Conservation (phyloP, 1,140 invertebrate genomes). For the Apis laboriosa region DNA sequence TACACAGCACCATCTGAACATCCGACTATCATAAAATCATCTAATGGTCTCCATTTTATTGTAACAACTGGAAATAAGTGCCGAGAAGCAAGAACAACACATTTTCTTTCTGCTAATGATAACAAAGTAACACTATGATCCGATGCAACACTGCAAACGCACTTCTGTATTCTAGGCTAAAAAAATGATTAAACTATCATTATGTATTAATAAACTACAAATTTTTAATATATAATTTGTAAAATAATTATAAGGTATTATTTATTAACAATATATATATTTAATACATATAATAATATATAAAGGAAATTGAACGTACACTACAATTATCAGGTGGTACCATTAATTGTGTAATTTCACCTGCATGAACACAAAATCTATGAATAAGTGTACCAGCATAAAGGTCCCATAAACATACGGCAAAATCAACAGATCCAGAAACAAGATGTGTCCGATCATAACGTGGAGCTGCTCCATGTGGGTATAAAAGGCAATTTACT, state of each 20-base stretch:
- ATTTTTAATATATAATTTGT: constrained; percentile 18
- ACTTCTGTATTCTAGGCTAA: constrained; percentile 95
- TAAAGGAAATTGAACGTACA: constrained; percentile 82
- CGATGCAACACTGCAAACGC: constrained; percentile 97
- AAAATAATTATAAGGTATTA: neutral
- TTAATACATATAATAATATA: too few species aligned
- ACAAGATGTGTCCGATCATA: constrained; percentile 96
- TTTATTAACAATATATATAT: neutral
- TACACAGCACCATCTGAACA: constrained; percentile 98
- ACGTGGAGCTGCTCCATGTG: constrained; percentile 94
- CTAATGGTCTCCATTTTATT: constrained; percentile 98
- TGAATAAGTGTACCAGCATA: constrained; percentile 94
- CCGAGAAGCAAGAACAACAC: constrained; percentile 96
- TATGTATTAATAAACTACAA: constrained; percentile 47
- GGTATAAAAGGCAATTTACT: constrained; percentile 97
- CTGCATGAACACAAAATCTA: constrained; percentile 97
- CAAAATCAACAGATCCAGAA: constrained; percentile 98
- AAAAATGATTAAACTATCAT: constrained; percentile 1
- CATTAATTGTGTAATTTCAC: constrained; percentile 93
- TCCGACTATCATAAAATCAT: constrained; percentile 99
- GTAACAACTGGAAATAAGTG: constrained; percentile 97
- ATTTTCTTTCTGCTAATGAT: constrained; percentile 96
- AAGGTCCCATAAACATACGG: constrained; percentile 98
- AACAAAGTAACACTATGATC: constrained; percentile 98
- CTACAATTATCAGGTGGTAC: constrained; percentile 96